A percentile compares a stretch with the other conserved stretches of the same genome.
phyloP scores from a whole-genome alignment of 2,888 invertebrate genomes.

The Epinotia nisella region DNA sequence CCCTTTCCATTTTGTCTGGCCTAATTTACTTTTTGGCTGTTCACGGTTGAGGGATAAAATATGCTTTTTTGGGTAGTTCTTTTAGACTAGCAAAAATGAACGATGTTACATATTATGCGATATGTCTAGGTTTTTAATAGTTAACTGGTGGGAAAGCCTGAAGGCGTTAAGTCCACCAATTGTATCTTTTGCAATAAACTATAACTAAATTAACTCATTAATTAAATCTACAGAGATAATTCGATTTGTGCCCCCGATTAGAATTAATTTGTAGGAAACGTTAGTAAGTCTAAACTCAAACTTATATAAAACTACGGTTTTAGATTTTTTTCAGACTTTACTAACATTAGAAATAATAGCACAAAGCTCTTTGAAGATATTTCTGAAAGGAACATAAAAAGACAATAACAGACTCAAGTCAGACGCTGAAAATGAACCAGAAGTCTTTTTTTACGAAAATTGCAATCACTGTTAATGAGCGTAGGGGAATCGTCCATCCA shows the following conservation, averaged over 20 bases:
- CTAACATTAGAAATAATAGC: conserved; percentile 5
- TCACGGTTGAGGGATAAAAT: neutral
- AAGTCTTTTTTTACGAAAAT: conserved; percentile 51
- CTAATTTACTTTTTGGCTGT: neutral
- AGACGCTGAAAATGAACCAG: conserved; percentile 35
- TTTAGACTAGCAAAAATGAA: neutral
- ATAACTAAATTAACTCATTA: too few relatives aligned
- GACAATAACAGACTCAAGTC: conserved; percentile 6
- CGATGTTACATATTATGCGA: too few relatives aligned
- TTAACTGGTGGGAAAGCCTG: too few relatives aligned
- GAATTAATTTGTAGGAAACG: too few relatives aligned
- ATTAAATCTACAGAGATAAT: too few relatives aligned
- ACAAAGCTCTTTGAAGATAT: conserved; percentile 21
- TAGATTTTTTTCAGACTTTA: neutral
- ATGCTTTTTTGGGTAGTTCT: neutral
- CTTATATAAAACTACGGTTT: neutral
- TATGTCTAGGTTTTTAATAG: too few relatives aligned
- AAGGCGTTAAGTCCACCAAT: too few relatives aligned
- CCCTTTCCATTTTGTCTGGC: neutral
- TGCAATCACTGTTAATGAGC: conserved; percentile 72
- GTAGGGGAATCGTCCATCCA: conserved; percentile 52
- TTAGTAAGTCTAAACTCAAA: neutral
- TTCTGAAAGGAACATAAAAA: conserved; percentile 12
- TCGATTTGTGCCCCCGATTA: too few relatives aligned
- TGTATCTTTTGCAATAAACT: too few relatives aligned